phyloP scores from a whole-genome alignment of 2,113 vertebrate genomes.

The Hemiscyllium ocellatum region DNA sequence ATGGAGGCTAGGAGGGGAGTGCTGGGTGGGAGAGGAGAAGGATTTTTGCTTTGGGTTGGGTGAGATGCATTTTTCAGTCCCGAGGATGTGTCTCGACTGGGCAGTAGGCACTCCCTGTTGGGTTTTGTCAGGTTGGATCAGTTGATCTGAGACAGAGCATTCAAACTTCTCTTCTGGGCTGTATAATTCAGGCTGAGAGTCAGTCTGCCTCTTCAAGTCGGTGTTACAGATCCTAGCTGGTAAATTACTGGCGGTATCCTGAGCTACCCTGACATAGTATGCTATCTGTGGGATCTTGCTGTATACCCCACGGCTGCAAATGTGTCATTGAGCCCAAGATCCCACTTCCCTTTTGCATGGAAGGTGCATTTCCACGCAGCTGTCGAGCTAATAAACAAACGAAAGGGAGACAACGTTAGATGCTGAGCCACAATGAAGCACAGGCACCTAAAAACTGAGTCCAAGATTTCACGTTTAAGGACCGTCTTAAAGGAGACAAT shows the following conservation, averaged over 20 bases:
- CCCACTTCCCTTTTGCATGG: not conserved
- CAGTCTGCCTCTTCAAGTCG: not conserved
- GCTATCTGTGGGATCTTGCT: not conserved
- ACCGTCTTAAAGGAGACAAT: not conserved
- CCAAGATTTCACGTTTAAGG: not conserved
- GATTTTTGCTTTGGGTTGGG: not conserved
- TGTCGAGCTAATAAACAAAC: not conserved
- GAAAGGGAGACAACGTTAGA: not conserved
- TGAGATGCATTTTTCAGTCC: not conserved
- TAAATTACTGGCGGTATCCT: not conserved
- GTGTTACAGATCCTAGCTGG: not conserved
- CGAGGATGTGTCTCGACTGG: not conserved
- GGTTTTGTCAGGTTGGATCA: not conserved
- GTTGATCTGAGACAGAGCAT: not conserved
- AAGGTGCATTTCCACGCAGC: not conserved
- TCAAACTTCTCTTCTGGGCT: not conserved
- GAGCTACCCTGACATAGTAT: not conserved
- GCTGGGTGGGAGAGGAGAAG: too few species aligned
- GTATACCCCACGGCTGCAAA: not conserved
- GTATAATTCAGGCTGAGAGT: not conserved
- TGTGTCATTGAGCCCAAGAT: not conserved
- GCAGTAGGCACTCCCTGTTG: not conserved
- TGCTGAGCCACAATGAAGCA: not conserved
- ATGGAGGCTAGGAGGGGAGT: not conserved
- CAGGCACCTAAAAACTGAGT: not conserved